Conservation (phyloP, 53 echinoderm and acorn worm species). For the Patiria pectinifera region DNA sequence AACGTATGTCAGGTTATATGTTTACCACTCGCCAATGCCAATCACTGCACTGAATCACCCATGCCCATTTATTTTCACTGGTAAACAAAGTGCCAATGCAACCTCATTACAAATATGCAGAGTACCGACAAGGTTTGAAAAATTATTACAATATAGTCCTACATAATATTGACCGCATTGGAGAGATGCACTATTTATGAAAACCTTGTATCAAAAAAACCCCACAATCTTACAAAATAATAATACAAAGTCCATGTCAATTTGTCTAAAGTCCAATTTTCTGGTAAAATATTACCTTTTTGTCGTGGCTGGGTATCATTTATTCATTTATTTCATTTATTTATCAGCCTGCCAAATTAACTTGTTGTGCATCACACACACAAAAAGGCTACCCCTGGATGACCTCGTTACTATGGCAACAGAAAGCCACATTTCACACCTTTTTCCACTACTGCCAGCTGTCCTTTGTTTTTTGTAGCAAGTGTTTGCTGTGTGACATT, state of each 20-base stretch:
- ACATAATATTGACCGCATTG: background rate
- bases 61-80: background rate
- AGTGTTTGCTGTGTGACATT: background rate
- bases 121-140: background rate
- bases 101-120: background rate
- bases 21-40: background rate
- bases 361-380: background rate
- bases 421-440: constrained; percentile 25
- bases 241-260: background rate
- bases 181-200: background rate
- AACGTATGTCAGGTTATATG: background rate
- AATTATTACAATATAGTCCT: background rate
- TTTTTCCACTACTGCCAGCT: background rate
- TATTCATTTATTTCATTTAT: background rate
- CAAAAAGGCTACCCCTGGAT: background rate
- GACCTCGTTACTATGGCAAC: constrained; percentile 36
- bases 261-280: background rate
- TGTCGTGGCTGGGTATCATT: background rate
- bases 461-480: background rate
- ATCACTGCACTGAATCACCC: background rate
- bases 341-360: background rate
- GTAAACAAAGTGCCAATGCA: background rate
- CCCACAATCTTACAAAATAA: background rate
- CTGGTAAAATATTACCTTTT: constrained; percentile 1
- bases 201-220: background rate